Base-by-base conservation (phyloP, 2,797 vertebrate genomes). In the Sciurus vulgaris region DNA sequence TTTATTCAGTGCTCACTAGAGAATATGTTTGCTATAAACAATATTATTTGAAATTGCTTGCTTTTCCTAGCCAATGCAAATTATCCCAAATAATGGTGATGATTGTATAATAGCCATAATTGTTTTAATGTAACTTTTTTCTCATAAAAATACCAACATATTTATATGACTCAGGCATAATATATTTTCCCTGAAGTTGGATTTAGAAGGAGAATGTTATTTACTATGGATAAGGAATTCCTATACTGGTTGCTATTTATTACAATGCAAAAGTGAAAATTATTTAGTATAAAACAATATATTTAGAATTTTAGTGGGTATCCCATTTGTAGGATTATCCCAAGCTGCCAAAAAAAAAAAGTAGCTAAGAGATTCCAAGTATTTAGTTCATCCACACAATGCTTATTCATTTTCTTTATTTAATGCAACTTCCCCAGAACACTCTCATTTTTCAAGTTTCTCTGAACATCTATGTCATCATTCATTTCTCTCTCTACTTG, bases 131-230 rank as follows among this genome's bases (percentile, higher is more conserved):
- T 74, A 44, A 89, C 1, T 76, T 89, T 89, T 93, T 54, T 63
- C 33, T 96, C 13, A 35, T 67, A 56, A 86, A 95, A 90, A 61
- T 87, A 76, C 70, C 69, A 56, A 47, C 22, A 49, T 69, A 30
- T 83, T 93, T 87, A 26, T 95, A 77, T 88, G 20, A 94, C 41
- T 94, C 51, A 76, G 13, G 33, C 20, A 49, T 83, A 90, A 78
- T 89, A n/a, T 67, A 79, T 69, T 92, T 96, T 96, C 67, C 47
- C 70, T 73, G 20, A 96, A 41, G 56, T 76, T 94, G 47, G n/a
- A 79, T 85, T 97, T 93, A 84, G 63, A 86, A 88, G 72, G 49
- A 83, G 94, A 90, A 44, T 92, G 10, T 30, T 93, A 67, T 92
- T 93, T 92, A 78, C 83, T 93, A 88, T 67, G 38, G 11, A 76